Evolutionary conservation across 1,140 invertebrate genomes (phyloP).

Genomic region (Trissolcus basalis): DNA sequence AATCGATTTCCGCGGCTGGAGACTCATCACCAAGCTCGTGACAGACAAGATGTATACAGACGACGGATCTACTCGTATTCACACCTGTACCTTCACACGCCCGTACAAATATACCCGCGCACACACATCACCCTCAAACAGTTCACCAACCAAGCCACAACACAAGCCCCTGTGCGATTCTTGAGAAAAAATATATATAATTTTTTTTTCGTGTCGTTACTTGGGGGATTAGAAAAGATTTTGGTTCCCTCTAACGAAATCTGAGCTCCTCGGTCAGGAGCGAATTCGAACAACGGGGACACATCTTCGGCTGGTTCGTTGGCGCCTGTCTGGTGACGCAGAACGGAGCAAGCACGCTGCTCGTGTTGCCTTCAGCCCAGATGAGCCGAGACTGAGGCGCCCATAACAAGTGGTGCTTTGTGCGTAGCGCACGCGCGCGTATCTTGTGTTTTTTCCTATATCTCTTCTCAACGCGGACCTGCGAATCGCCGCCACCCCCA

Average conservation of each 20-base stretch:
- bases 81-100: slow-evolving; percentile 30
- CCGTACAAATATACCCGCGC: slow-evolving; percentile 14
- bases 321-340: slow-evolving; percentile 36
- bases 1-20: slow-evolving; percentile 58
- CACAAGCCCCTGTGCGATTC: no score
- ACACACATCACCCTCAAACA: slow-evolving; percentile 17
- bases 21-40: slow-evolving; percentile 45
- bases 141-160: not conserved
- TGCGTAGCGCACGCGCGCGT: slow-evolving; percentile 63
- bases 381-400: slow-evolving; percentile 71
- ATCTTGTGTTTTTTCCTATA: slow-evolving; percentile 33
- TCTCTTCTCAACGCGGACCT: slow-evolving; percentile 26
- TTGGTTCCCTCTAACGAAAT: no score
- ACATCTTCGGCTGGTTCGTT: not conserved
- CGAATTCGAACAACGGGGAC: no score
- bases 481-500: slow-evolving; percentile 26
- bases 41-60: slow-evolving; percentile 40
- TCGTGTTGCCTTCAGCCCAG: slow-evolving; percentile 70
- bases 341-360: slow-evolving; percentile 27
- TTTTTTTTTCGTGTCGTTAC: no score
- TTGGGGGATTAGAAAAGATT: no score
- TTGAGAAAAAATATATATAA: no score
- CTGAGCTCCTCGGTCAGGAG: no score
- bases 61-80: slow-evolving; percentile 23
- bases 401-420: slow-evolving; percentile 65